Conservation (phyloP, 2,113 vertebrate genomes). For the Pyxicephalus adspersus region DNA sequence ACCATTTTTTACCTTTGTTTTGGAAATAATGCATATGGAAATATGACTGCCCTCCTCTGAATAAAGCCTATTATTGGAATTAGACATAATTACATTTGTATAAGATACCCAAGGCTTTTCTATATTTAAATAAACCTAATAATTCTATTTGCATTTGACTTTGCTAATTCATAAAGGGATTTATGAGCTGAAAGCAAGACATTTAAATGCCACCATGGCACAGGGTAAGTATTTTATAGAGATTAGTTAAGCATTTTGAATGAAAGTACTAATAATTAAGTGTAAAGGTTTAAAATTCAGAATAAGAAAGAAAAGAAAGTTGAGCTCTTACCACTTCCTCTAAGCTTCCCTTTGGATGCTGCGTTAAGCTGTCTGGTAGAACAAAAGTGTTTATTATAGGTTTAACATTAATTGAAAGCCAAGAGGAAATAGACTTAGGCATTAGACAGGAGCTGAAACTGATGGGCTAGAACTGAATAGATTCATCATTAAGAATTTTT, state of each 20-base stretch:
- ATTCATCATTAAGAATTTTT: constrained; percentile 58
- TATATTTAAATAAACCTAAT: too few species aligned
- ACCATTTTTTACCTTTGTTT: too few species aligned
- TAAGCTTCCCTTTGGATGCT: constrained; percentile 46
- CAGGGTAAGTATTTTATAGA: constrained; percentile 31
- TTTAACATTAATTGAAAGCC: constrained; percentile 56
- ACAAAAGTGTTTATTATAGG: constrained; percentile 37
- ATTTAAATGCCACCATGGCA: constrained; percentile 35
- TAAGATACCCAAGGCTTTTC: too few species aligned
- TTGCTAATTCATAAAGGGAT: constrained; percentile 12
- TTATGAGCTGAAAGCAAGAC: constrained; percentile 60
- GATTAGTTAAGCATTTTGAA: constrained; percentile 48
- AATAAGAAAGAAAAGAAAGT: constrained; percentile 50
- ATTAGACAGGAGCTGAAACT: constrained; percentile 36
- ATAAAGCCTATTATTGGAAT: too few species aligned
- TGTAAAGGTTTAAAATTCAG: constrained; percentile 57
- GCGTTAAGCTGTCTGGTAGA: constrained; percentile 27
- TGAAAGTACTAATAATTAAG: constrained; percentile 55
- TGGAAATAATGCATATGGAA: too few species aligned
- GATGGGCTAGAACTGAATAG: constrained; percentile 52
- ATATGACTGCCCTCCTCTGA: too few species aligned
- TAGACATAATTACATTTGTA: too few species aligned
- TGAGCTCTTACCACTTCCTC: constrained; percentile 33
- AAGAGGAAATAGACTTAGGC: constrained; percentile 58
- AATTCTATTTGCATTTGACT: background rate